Conservation (phyloP, 1,140 invertebrate genomes). For the Drosophila grimshawi region DNA sequence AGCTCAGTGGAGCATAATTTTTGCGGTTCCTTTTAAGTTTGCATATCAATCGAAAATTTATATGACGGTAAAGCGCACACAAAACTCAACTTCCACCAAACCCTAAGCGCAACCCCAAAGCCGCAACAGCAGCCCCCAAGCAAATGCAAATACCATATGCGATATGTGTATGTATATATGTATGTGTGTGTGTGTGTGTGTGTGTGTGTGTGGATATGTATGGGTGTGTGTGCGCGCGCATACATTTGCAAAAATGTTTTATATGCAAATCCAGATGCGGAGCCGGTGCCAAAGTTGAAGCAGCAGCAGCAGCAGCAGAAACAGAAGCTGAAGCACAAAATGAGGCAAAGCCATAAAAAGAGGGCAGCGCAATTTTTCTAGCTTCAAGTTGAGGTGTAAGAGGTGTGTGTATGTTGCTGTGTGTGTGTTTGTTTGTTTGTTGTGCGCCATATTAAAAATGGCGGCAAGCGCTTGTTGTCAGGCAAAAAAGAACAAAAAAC, state of each 20-base stretch:
- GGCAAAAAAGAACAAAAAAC: constrained; percentile 39
- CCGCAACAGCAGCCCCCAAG: constrained; percentile 24
- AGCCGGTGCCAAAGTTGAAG: constrained; percentile 38
- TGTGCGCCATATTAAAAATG: constrained; percentile 78
- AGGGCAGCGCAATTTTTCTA: constrained; percentile 58
- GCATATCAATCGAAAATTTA: constrained; percentile 84
- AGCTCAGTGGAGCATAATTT: constrained; percentile 82
- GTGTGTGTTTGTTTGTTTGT: constrained; percentile 36
- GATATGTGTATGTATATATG: constrained; percentile 30
- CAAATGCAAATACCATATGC: constrained; percentile 66
- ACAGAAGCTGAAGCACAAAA: not conserved
- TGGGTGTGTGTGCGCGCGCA: constrained; percentile 71
- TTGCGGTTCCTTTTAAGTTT: constrained; percentile 84
- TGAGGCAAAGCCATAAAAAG: constrained; percentile 44
- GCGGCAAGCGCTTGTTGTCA: constrained; percentile 66
- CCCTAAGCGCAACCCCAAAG: not conserved
- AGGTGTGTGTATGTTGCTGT: constrained; percentile 27
- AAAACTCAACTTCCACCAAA: constrained; percentile 11
- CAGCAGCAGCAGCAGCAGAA: not conserved
- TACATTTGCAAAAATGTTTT: constrained; percentile 78
- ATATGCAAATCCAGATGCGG: constrained; percentile 76
- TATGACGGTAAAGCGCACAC: constrained; percentile 68
- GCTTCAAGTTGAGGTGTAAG: constrained; percentile 51
- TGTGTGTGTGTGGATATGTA: constrained; percentile 75
- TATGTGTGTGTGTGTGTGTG: constrained; percentile 22